These are phyloP conservation scores for Porites lobata DNA, from an alignment of 92 coral and sea anemone genomes.

Conservation along the genomic window DNA sequence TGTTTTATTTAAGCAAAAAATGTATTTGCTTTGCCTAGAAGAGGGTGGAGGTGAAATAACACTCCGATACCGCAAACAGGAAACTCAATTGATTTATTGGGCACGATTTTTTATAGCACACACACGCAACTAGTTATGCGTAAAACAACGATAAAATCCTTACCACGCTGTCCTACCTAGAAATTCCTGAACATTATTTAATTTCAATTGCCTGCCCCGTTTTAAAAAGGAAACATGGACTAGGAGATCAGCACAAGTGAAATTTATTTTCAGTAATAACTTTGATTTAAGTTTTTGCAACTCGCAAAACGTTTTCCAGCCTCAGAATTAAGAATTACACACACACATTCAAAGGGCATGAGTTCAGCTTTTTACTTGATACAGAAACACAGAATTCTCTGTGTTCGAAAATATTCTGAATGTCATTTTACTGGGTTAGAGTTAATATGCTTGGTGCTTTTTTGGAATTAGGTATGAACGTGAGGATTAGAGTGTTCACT, in stretches of 20 bases:
- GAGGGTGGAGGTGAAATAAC: background rate
- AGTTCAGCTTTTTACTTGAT: no score
- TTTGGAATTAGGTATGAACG: background rate
- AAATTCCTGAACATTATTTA: background rate
- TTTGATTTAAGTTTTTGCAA: no score
- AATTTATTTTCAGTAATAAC: no score
- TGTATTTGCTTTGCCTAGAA: background rate
- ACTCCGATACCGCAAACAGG: slow-evolving; percentile 22
- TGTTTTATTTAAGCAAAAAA: background rate
- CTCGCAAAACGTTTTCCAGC: no score
- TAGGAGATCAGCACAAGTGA: no score
- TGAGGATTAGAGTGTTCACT: background rate
- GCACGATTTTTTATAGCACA: background rate
- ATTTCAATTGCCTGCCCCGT: no score
- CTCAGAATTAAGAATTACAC: no score
- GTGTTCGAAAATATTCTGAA: background rate
- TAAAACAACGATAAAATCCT: background rate
- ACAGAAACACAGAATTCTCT: no score
- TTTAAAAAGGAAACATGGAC: no score
- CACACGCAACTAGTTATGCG: background rate
- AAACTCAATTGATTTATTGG: background rate
- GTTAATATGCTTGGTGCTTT: background rate
- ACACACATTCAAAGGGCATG: no score
- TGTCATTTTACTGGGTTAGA: background rate
- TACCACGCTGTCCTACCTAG: background rate